A percentile compares a stretch with the other conserved stretches of the same genome.
These are phyloP conservation scores for Palythoa heliodiscus DNA, from an alignment of 92 coral and sea anemone species.

Conservation along the genomic window DNA sequence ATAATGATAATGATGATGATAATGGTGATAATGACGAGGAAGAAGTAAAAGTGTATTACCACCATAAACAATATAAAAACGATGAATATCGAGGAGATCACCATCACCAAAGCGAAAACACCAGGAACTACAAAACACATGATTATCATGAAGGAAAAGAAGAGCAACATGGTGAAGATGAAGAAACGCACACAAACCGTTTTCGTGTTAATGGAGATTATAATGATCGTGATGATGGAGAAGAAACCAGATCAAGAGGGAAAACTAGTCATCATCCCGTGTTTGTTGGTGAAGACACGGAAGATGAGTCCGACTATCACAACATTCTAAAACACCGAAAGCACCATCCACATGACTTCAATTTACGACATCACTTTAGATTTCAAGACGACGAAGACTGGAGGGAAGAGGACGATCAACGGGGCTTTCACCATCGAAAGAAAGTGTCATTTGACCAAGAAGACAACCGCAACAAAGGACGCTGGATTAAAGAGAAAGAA, in stretches of 20 bases:
- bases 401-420: neutral
- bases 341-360: neutral
- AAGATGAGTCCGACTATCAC: constrained; percentile 8
- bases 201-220: constrained; percentile 12
- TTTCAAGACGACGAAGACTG: neutral
- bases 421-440: constrained; percentile 11
- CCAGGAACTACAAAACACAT: neutral
- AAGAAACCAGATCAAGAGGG: neutral
- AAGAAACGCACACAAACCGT: constrained; percentile 7
- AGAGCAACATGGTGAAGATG: neutral
- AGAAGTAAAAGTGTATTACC: neutral
- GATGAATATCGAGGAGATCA: neutral
- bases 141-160: neutral
- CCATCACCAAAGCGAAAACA: neutral
- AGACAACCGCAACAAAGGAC: neutral
- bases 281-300: constrained; percentile 37
- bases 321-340: neutral
- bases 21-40: neutral
- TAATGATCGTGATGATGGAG: neutral
- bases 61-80: neutral
- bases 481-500: constrained; percentile 16
- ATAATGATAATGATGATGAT: neutral
- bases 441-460: neutral
- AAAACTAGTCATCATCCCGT: constrained; percentile 9
- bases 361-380: constrained; percentile 10